Conservation (phyloP, 2,113 vertebrate genomes). For the Rhadina sibilatrix region DNA sequence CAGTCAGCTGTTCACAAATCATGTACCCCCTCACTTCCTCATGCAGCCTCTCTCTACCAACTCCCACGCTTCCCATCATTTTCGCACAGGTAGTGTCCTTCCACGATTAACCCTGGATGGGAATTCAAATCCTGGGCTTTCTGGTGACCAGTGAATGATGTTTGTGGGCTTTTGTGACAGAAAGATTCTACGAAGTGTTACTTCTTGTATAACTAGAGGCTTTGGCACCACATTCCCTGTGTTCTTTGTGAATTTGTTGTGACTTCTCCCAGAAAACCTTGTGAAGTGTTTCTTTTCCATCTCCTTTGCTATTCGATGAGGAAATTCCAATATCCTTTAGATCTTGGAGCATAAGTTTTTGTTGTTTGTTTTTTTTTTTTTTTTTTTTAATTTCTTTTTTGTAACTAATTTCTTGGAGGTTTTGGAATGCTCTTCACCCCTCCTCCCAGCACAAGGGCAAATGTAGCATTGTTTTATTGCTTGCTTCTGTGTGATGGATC, state of each 20-base stretch:
- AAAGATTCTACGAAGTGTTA: accelerated
- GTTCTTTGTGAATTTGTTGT: neutral
- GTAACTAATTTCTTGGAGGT: neutral
- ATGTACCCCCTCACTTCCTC: neutral
- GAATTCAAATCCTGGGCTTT: neutral
- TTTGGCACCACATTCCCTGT: neutral
- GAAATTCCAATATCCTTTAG: neutral
- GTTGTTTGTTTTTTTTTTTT: too few species aligned
- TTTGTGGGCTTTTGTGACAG: too few species aligned
- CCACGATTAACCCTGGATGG: neutral
- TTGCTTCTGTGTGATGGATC: too few species aligned
- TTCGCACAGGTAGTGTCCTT: neutral
- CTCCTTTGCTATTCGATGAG: neutral
- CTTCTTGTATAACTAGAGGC: neutral
- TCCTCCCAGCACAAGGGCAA: neutral
- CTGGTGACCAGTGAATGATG: neutral
- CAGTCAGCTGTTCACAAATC: neutral
- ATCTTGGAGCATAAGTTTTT: neutral
- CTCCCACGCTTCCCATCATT: accelerated
- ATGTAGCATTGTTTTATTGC: neutral
- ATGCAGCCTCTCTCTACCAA: neutral
- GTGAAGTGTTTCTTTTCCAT: neutral
- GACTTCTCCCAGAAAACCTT: neutral
- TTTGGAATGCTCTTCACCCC: neutral
- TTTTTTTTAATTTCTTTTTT: neutral